Evolutionary conservation across 1,140 invertebrate genomes (phyloP).

Genomic region (Spodoptera frugiperda): DNA sequence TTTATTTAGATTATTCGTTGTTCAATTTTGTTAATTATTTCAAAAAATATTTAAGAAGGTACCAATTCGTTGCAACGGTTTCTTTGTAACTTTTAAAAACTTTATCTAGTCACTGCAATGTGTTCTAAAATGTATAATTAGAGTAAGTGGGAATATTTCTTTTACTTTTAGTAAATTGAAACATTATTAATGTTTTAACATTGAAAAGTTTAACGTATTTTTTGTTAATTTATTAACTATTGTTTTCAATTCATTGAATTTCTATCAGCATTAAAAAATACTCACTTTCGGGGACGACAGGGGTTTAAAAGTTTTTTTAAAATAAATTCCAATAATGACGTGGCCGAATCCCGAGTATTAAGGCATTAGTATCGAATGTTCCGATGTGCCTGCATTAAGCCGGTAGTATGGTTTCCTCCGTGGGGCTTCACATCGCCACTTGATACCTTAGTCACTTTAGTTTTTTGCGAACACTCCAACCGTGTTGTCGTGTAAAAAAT

Average conservation of each 20-base stretch:
- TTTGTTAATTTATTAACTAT: background rate
- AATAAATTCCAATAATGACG: slow-evolving; percentile 10
- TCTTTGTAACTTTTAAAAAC: too few relatives aligned
- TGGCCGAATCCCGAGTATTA: slow-evolving; percentile 14
- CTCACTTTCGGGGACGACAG: background rate
- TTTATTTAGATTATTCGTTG: too few relatives aligned
- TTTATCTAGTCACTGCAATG: too few relatives aligned
- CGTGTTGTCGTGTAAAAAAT: slow-evolving; percentile 15
- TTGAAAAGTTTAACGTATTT: background rate
- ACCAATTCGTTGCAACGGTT: too few relatives aligned
- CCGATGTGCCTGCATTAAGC: slow-evolving; percentile 59
- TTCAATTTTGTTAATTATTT: too few relatives aligned
- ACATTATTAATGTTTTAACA: too few relatives aligned
- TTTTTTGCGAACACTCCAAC: slow-evolving; percentile 51
- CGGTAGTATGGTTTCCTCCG: slow-evolving; percentile 77
- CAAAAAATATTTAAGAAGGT: too few relatives aligned
- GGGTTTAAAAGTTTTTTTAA: slow-evolving; percentile 6
- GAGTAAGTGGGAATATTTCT: too few relatives aligned
- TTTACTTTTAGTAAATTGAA: too few relatives aligned
- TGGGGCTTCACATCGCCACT: slow-evolving; percentile 71
- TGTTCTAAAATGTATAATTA: too few relatives aligned
- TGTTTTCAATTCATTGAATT: background rate
- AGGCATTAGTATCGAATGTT: slow-evolving; percentile 57
- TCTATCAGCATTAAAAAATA: background rate
- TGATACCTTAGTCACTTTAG: slow-evolving; percentile 61